phyloP scores from a whole-genome alignment of 2,797 vertebrate genomes.

The Microctenopoma stevenorrisi region DNA sequence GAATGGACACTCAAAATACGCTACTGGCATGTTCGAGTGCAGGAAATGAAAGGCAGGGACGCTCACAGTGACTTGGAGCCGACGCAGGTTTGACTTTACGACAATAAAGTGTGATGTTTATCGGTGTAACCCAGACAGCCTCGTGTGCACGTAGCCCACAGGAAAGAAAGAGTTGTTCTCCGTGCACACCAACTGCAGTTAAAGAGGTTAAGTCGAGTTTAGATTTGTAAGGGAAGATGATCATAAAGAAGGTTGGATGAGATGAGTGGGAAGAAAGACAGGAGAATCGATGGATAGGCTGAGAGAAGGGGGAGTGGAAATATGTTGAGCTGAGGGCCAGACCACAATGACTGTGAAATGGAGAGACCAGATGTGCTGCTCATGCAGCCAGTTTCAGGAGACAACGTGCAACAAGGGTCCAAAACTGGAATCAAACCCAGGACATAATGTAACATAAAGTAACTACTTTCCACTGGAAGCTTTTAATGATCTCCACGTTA shows the following conservation, averaged over 20 bases:
- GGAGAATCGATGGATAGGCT: not conserved
- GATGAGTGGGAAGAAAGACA: not conserved
- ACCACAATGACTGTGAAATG: conserved; percentile 46
- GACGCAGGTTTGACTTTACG: conserved; percentile 30
- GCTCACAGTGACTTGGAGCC: conserved; percentile 13
- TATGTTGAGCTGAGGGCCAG: conserved; percentile 19
- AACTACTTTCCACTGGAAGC: conserved; percentile 1
- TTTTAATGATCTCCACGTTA: not conserved
- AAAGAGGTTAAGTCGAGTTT: conserved; percentile 37
- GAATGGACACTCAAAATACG: conserved; percentile 2
- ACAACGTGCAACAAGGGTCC: not conserved
- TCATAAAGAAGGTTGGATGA: not conserved
- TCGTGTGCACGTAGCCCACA: conserved; percentile 4
- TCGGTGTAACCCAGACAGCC: not conserved
- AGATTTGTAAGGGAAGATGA: conserved; percentile 1
- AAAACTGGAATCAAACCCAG: conserved; percentile 13
- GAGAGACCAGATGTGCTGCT: conserved; percentile 49
- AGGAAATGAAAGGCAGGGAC: not conserved
- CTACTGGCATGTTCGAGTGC: conserved; percentile 26
- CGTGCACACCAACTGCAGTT: conserved; percentile 36
- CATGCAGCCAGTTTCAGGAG: conserved; percentile 9
- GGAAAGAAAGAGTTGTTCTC: not conserved
- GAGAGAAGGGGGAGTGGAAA: conserved; percentile 7
- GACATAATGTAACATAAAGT: not conserved
- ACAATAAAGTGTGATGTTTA: conserved; percentile 28